Evolutionary conservation across 2,113 vertebrate genomes (phyloP), one percentile per base, ranked within the genome.

Genomic region (Silurus meridionalis): DNA sequence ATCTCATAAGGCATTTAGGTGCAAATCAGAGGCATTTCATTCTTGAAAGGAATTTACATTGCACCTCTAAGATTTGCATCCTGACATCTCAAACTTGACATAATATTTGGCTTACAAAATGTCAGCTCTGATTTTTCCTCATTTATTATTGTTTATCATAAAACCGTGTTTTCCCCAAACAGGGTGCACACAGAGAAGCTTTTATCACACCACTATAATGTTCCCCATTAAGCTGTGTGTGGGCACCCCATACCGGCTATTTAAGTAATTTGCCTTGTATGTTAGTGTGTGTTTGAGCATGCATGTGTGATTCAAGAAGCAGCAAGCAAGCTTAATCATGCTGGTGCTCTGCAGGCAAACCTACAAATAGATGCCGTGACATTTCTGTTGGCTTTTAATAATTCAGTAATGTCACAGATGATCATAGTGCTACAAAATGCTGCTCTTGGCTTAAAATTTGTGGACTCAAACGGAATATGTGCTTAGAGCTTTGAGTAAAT

Each of bases 341-440:
- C 84, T 17, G 75, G 61, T 86, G 60, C 84, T 89, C 90, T 83
- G 77, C 86, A 81, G 87, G 86, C 83, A 85, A 90, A 90, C 80
- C 86, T 84, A 90, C 90, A 90, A 90, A 91, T 86, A 93, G 67
- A 91, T 82, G 60, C 46, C 58, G 79, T 90, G 89, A 89, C 87
- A 91, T 91, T 91, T 80, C 81, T 82, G 82, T 79, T 86, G 85
- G 53, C 88, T 87, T 90, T 92, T 86, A 90, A 92, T 92, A 89
- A 93, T 93, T 91, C 88, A 91, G 92, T 91, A 92, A 91, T 91
- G 88, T 88, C 90, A 87, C 46, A 57, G 82, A 80, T 72, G 75
- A 87, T 80, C 82, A 84, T 46, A 84, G 71, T 52, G 52, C 75
- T 74, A 80, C 77, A 85, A 75, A 83, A 81, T n/a, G 60, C 86